Evolutionary conservation across 2,113 vertebrate species (phyloP), one percentile per base, ranked within the genome.

Genomic region (Chloebia gouldiae): DNA sequence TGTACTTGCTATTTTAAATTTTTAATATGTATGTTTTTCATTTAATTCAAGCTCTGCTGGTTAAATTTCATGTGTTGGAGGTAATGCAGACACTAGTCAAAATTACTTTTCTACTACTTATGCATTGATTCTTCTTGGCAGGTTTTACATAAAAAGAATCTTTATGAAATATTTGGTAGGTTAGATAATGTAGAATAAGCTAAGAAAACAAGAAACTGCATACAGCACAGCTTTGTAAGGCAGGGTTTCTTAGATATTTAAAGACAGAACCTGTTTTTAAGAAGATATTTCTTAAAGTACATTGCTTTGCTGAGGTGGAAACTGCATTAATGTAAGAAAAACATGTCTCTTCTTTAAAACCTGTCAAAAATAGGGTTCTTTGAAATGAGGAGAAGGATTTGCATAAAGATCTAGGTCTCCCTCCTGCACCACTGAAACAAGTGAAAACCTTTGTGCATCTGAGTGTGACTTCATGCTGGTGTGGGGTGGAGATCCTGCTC

Each of bases 1-100:
- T 92, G 18, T 28, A 37, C 21, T 83, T 88, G 50, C 17, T 83
- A 49, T 81, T 96, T 97, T 95, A 79, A 92, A 95, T 93, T 96
- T 94, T 96, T 94, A 86, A 95, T 92, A 86, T 61, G 37, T 37
- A 31, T 81, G 64, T 66, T 72, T 86, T 86, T 75, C 65, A 60
- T 50, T 93, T 42, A 92, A 95, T 91, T 90, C 73, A 76, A 88
- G 82, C 83, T 95, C 65, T 72, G 35, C 44, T 91, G 63, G 75
- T 95, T 91, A 86, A 60, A 85, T 92, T 96, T 93, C 70, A 53
- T 79, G 50, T 95, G 45, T 57, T 89, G 50, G 73, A 90, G 51
- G 54, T 90, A 81, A 92, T 57, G 18, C 40, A 89, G 33, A 23
- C 61, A 42, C 61, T 24, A 95, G 69, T 71, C 44, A 93, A 92